Percentiles rank a stretch among this genome's conserved stretches.
Conservation (phyloP, 2,797 vertebrate genomes). For the Cirrhinus molitorella region DNA sequence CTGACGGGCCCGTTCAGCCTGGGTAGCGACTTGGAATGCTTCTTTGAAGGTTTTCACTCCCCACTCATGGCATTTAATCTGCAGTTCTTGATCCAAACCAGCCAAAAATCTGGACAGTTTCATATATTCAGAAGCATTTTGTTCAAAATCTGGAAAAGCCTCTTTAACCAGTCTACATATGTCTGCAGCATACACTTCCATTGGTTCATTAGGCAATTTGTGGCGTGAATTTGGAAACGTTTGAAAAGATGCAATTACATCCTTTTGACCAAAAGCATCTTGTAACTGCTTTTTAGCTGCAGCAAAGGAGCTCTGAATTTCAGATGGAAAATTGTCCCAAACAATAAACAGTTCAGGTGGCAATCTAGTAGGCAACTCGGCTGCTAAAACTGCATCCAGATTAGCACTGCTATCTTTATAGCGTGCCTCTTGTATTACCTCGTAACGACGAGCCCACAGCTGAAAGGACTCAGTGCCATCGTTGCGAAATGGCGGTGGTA, state of each 20-base stretch:
- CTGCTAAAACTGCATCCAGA: constrained; percentile 36
- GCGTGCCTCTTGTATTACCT: constrained; percentile 36
- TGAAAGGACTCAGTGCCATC: constrained; percentile 27
- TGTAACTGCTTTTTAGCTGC: constrained; percentile 12
- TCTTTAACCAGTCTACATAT: constrained; percentile 43
- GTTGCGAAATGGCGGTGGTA: constrained; percentile 10
- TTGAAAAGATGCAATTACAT: constrained; percentile 37
- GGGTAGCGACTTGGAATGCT: not conserved
- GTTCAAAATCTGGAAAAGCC: constrained; percentile 39
- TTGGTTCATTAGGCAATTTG: constrained; percentile 28
- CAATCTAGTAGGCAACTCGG: constrained; percentile 32
- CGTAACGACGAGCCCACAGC: constrained; percentile 10
- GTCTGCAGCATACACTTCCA: constrained; percentile 44
- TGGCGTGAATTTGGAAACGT: constrained; percentile 25
- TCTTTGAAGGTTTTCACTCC: constrained; percentile 29
- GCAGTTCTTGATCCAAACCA: constrained; percentile 33
- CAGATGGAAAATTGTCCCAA: constrained; percentile 27
- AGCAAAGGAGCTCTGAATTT: constrained; percentile 5
- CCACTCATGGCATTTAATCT: constrained; percentile 31
- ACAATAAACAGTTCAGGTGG: constrained; percentile 43
- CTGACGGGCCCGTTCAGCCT: not conserved
- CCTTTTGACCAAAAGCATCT: constrained; percentile 26
- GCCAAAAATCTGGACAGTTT: constrained; percentile 24
- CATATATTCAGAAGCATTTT: constrained; percentile 33
- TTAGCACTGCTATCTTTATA: constrained; percentile 17